Conservation (phyloP, 2,888 invertebrate genomes). For the Hylaea fasciaria region DNA sequence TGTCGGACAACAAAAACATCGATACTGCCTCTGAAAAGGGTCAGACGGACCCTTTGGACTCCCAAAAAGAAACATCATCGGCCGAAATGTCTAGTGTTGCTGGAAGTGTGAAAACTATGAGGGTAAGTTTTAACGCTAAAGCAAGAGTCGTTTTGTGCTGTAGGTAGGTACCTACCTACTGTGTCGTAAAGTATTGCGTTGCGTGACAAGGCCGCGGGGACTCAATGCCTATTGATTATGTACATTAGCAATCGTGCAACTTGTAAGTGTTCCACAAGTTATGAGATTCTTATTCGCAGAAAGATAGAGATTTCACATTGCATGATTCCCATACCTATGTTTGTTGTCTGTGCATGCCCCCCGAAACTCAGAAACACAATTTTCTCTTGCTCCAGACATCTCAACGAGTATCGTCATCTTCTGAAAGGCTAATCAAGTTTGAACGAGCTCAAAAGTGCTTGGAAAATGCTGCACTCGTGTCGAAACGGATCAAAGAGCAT, state of each 20-base stretch:
- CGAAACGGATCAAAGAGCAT: slow-evolving; percentile 80
- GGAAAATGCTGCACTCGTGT: slow-evolving; percentile 81
- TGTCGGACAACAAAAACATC: slow-evolving; percentile 78
- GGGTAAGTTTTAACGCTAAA: slow-evolving; percentile 54
- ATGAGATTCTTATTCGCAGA: slow-evolving; percentile 8
- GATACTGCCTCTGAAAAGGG: slow-evolving; percentile 67
- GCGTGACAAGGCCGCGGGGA: slow-evolving; percentile 40
- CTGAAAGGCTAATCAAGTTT: slow-evolving; percentile 77
- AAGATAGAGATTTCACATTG: slow-evolving; percentile 4
- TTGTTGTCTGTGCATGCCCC: background rate
- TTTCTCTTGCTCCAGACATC: slow-evolving; percentile 49
- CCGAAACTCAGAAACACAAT: background rate
- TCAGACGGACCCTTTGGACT: slow-evolving; percentile 61
- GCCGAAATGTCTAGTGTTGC: slow-evolving; percentile 68
- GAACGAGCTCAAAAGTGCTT: slow-evolving; percentile 79
- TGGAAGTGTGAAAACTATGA: slow-evolving; percentile 70
- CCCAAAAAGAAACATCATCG: slow-evolving; percentile 67
- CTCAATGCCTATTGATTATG: slow-evolving; percentile 30
- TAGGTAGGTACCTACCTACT: slow-evolving; percentile 8
- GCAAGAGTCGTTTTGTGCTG: slow-evolving; percentile 11
- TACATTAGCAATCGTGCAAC: slow-evolving; percentile 23
- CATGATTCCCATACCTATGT: background rate
- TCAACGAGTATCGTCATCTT: slow-evolving; percentile 62
- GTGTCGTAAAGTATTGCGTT: slow-evolving; percentile 28
- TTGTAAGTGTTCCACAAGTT: slow-evolving; percentile 17